Base-by-base conservation (phyloP, 2,797 vertebrate genomes). In the Pampus argenteus region DNA sequence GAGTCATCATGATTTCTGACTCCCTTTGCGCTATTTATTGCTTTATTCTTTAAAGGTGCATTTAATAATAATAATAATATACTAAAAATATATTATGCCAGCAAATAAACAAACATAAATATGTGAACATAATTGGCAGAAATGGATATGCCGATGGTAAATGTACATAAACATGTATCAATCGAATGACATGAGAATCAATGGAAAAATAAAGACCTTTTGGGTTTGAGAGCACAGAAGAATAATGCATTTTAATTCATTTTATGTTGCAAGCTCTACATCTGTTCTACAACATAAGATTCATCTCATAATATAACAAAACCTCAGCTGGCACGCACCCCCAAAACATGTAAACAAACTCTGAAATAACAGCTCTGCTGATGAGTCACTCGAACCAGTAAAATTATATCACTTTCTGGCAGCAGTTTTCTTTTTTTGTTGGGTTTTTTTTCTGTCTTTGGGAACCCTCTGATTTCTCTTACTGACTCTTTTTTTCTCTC, bases 1-100 rank as follows among this genome's bases (percentile, higher is more conserved):
- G 34, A 52, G 18, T 14, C 60, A 40, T n/a, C 47, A 9, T 13
- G 38, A 36, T 28, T 50, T 59, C 7, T 18, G 4, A 36, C 28
- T 64, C 54, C 3, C 20, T 70, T 69, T 64, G 26, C 63, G 52
- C 13, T 66, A 74, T 66, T 13, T 15, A 50, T 54, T 14, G 17
- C 69, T 29, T 5, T n/a, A 10, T 42, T 23, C 18, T 13, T 34
- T 26, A n/a, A n/a, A n/a, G n/a, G n/a, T n/a, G n/a, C n/a, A 26
- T 29, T 29, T 29, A 29, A 7, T 29, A 29, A 29, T 5, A 29
- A 29, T 29, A 6, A 29, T 29, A 29, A 29, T 29, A 29, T 3
- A 7, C 5, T 1, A 8, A 31, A 40, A 40, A 40, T 40, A 40
- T 5, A 0, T 17, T 15, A 15, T 40, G 3, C 13, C 5, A 40